phyloP scores from a whole-genome alignment of 2,888 invertebrate genomes.

The Geophilus truncorum region DNA sequence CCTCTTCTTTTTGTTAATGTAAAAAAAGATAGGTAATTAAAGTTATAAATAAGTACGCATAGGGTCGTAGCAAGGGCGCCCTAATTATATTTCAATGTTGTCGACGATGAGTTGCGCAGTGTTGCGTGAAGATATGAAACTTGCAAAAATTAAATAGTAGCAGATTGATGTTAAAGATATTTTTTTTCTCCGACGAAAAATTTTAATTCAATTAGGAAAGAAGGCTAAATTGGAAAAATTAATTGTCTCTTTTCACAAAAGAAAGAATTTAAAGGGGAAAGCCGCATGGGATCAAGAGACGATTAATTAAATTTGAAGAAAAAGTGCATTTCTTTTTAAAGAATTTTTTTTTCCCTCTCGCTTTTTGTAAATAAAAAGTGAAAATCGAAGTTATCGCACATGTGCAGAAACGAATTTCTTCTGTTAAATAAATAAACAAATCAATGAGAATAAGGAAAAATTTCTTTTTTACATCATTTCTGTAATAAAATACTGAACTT shows the following conservation, averaged over 20 bases:
- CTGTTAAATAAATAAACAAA: background rate
- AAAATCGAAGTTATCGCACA: background rate
- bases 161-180: background rate
- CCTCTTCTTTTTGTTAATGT: background rate
- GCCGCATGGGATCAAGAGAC: background rate
- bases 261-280: background rate
- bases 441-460: too few species aligned
- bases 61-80: background rate
- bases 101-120: background rate
- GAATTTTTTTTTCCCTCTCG: too few species aligned
- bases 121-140: background rate
- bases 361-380: background rate
- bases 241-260: background rate
- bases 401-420: background rate
- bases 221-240: conserved; percentile 8
- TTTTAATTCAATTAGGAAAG: conserved; percentile 10
- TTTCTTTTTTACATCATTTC: too few species aligned
- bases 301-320: conserved; percentile 8
- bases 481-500: background rate
- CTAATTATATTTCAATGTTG: background rate
- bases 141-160: background rate
- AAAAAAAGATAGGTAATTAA: background rate
- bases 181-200: background rate
- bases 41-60: background rate
- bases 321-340: background rate